Conservation (phyloP, 37 sponge, comb jelly and placozoan species). For the Ephydatia muelleri region DNA sequence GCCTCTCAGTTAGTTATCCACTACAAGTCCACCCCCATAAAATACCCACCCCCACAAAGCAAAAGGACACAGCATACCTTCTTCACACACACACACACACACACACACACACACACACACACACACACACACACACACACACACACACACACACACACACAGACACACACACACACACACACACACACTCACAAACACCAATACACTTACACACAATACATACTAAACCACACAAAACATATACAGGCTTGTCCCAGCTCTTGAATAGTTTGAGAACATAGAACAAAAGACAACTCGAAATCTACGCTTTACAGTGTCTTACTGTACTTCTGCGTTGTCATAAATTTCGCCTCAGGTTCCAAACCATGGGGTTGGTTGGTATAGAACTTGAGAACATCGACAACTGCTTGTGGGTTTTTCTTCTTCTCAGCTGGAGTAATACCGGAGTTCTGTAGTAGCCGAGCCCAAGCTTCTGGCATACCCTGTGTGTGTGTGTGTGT, state of each 20-base stretch:
- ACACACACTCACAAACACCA: background rate
- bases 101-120: background rate
- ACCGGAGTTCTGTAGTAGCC: slow-evolving; percentile 81
- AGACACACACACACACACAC: slow-evolving; percentile 4
- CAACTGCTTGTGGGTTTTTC: slow-evolving; percentile 88
- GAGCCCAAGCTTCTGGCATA: slow-evolving; percentile 94
- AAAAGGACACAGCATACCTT: background rate
- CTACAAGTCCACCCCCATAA: background rate
- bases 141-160: background rate
- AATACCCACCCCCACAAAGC: background rate
- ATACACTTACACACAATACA: background rate
- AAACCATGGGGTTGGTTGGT: slow-evolving; percentile 33
- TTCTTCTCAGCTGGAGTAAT: slow-evolving; percentile 80
- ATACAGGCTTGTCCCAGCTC: background rate
- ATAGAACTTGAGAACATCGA: slow-evolving; percentile 90
- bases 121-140: background rate
- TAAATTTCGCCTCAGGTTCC: slow-evolving; percentile 67
- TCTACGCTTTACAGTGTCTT: background rate
- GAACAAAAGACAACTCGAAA: background rate
- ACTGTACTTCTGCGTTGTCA: slow-evolving; percentile 75
- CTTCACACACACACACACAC: background rate
- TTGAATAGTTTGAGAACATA: background rate
- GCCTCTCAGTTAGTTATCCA: background rate
- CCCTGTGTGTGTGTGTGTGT: slow-evolving; percentile 37
- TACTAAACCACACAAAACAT: background rate